Evolutionary conservation across 92 coral and sea anemone genomes (phyloP).

Genomic region (Muricea muricata): DNA sequence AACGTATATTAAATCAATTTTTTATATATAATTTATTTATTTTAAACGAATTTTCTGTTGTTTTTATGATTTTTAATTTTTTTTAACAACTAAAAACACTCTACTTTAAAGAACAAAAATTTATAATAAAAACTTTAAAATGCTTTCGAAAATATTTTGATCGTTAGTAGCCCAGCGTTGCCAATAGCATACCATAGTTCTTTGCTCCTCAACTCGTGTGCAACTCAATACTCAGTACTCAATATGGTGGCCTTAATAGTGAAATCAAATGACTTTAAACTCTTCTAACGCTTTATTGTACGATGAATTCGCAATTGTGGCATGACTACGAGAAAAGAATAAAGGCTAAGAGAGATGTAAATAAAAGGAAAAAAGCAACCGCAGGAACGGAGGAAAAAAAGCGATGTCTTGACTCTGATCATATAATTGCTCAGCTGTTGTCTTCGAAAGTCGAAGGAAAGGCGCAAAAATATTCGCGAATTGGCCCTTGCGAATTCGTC

Average conservation of each 20-base stretch:
- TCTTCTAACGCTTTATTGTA: background rate
- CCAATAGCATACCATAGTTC: background rate
- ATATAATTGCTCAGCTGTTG: conserved; percentile 5
- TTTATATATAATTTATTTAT: no score
- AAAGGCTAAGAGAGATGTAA: background rate
- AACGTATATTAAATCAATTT: background rate
- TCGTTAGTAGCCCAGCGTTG: conserved; percentile 15
- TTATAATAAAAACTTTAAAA: no score
- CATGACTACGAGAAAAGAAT: background rate
- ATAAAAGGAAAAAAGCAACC: background rate
- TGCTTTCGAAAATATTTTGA: background rate
- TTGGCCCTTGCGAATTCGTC: background rate
- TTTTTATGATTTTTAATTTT: background rate
- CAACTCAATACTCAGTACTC: background rate
- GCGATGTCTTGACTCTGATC: conserved; percentile 20
- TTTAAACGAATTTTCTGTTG: background rate
- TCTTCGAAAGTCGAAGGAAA: conserved; percentile 12
- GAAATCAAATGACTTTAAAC: background rate
- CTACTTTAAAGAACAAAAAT: background rate
- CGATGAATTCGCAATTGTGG: background rate
- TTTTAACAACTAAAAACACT: background rate
- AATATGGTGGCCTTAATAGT: background rate
- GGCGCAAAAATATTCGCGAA: conserved; percentile 18
- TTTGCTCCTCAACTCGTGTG: background rate
- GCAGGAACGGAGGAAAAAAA: conserved; percentile 3